These are phyloP conservation scores for Oxygymnocypris stewartii DNA, from an alignment of 2,113 vertebrate genomes.

Conservation along the genomic window DNA sequence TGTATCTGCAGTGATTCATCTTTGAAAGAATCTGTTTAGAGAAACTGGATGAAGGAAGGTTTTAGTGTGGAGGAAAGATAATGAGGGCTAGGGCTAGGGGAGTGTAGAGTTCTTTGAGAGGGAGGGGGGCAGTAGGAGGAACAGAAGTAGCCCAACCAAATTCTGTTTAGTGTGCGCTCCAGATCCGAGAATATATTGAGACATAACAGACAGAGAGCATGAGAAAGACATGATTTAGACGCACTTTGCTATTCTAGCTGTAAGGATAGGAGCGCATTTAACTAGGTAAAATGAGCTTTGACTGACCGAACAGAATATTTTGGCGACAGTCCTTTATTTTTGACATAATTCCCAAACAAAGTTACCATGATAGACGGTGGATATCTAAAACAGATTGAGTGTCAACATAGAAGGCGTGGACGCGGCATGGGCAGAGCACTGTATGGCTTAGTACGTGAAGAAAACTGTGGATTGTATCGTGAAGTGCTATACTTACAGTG, in stretches of 20 bases:
- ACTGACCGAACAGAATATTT: not conserved
- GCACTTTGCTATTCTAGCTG: not conserved
- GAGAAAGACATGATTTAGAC: not conserved
- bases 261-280: not conserved
- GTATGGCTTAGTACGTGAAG: conserved; percentile 13
- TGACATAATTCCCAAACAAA: not conserved
- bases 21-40: no score
- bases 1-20: no score
- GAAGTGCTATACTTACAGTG: conserved; percentile 16
- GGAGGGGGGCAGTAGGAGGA: conserved; percentile 14
- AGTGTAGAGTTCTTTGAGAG: not conserved
- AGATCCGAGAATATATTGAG: conserved; percentile 11
- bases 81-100: conserved; percentile 16
- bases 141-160: not conserved
- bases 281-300: not conserved
- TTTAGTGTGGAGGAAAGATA: not conserved
- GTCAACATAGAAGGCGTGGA: not conserved
- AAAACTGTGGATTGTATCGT: conserved; percentile 37
- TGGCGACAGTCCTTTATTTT: not conserved
- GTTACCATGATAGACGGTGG: not conserved
- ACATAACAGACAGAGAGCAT: not conserved
- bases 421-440: conserved; percentile 13
- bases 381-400: not conserved
- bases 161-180: not conserved
- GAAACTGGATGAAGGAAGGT: no score